Evolutionary conservation across 92 coral and sea anemone species (phyloP).

Genomic region (Diadumene lineata): DNA sequence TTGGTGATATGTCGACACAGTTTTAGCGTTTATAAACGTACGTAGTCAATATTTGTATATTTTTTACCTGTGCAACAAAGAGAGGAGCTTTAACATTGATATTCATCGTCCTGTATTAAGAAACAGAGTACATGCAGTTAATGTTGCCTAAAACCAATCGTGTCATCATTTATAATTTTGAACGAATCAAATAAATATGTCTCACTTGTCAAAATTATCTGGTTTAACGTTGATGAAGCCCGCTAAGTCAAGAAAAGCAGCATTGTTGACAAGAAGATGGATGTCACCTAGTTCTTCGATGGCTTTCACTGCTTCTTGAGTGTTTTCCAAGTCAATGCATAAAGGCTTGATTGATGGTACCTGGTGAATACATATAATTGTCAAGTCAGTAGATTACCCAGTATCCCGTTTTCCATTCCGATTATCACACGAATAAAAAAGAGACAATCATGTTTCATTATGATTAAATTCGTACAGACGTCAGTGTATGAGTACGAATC

Average conservation of each 20-base stretch:
- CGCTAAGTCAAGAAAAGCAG: conserved; percentile 31
- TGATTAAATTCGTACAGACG: no score
- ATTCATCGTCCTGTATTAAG: conserved; percentile 54
- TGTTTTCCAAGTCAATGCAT: conserved; percentile 66
- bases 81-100: conserved; percentile 86
- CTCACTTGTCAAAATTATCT: conserved; percentile 83
- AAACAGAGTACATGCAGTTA: no score
- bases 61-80: conserved; percentile 93
- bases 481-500: no score
- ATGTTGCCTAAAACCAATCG: no score
- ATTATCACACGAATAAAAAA: no score
- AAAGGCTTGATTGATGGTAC: conserved; percentile 80
- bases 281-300: conserved; percentile 74
- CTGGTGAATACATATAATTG: no score
- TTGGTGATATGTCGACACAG: no score
- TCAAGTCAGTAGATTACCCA: no score
- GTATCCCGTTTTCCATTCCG: no score
- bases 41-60: no score
- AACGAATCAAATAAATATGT: neutral
- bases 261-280: conserved; percentile 87
- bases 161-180: neutral
- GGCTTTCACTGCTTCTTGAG: conserved; percentile 54
- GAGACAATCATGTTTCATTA: no score
- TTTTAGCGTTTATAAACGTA: no score
- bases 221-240: conserved; percentile 71